A percentile compares a stretch with the other conserved stretches of the same genome.
phyloP scores from a whole-genome alignment of 2,113 vertebrate genomes.

The Pagrus major region DNA sequence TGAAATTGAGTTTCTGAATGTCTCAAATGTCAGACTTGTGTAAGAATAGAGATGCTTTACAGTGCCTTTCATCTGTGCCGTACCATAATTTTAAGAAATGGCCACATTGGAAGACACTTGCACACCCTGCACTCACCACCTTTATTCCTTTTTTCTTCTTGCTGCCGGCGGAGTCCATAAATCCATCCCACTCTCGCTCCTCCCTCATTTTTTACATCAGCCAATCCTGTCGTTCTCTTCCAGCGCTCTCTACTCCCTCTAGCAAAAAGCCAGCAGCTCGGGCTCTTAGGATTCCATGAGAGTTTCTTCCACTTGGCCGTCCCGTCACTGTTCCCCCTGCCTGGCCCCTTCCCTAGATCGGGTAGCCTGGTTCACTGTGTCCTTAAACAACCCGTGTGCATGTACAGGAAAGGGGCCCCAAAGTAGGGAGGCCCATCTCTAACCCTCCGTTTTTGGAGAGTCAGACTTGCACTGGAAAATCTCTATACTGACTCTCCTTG shows the following conservation, averaged over 20 bases:
- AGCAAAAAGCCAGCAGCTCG: constrained; percentile 65
- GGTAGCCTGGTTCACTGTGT: constrained; percentile 87
- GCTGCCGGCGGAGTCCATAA: constrained; percentile 54
- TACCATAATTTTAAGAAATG: constrained; percentile 26
- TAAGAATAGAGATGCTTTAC: background rate
- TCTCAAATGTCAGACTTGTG: background rate
- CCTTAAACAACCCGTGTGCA: constrained; percentile 86
- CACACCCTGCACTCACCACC: constrained; percentile 34
- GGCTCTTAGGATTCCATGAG: constrained; percentile 76
- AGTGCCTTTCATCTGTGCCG: background rate
- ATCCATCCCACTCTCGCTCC: constrained; percentile 62
- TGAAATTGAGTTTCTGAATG: constrained; percentile 9
- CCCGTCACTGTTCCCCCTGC: constrained; percentile 80
- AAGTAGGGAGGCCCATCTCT: constrained; percentile 81
- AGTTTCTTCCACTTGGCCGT: constrained; percentile 79
- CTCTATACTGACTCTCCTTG: constrained; percentile 35
- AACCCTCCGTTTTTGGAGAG: constrained; percentile 63
- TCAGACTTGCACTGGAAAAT: constrained; percentile 62
- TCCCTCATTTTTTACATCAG: constrained; percentile 58
- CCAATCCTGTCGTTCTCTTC: constrained; percentile 65
- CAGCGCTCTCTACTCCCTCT: constrained; percentile 48
- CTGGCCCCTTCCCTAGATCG: constrained; percentile 82
- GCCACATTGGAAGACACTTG: constrained; percentile 36
- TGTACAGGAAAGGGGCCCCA: constrained; percentile 85
- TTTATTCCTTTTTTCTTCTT: constrained; percentile 45